Conservation (phyloP, 2,113 vertebrate genomes). For the Pavo muticus region DNA sequence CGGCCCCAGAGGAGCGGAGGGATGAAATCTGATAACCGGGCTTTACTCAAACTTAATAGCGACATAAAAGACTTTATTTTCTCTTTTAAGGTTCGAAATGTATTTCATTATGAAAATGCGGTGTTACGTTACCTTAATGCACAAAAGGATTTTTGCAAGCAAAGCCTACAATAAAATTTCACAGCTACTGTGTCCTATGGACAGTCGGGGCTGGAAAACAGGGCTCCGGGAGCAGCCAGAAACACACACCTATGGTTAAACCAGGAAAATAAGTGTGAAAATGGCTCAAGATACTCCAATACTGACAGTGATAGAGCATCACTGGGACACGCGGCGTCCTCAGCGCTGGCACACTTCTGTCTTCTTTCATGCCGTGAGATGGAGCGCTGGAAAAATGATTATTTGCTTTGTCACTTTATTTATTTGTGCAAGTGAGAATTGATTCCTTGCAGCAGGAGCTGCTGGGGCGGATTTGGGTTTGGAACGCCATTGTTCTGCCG, state of each 20-base stretch:
- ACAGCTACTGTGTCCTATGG: conserved; percentile 20
- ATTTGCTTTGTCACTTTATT: background rate
- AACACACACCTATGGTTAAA: background rate
- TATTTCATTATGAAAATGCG: conserved; percentile 24
- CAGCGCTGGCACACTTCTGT: rapidly evolving
- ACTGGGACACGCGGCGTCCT: background rate
- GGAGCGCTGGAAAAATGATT: background rate
- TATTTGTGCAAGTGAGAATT: background rate
- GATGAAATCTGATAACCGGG: conserved; percentile 52
- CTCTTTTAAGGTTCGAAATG: conserved; percentile 45
- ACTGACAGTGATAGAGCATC: rapidly evolving
- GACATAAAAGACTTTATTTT: conserved; percentile 65
- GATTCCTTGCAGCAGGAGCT: background rate
- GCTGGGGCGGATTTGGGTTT: rapidly evolving
- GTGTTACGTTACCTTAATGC: conserved; percentile 51
- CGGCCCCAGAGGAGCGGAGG: conserved; percentile 47
- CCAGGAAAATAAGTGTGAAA: background rate
- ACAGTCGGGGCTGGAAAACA: background rate
- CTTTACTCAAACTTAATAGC: conserved; percentile 52
- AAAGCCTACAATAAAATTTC: conserved; percentile 46
- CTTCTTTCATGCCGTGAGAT: background rate
- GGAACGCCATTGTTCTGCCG: rapidly evolving
- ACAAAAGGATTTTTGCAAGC: conserved; percentile 6
- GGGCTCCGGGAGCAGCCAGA: background rate
- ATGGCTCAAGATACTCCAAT: background rate